Conservation (phyloP, 2,113 vertebrate species). For the Petrocephalus zakoni region DNA sequence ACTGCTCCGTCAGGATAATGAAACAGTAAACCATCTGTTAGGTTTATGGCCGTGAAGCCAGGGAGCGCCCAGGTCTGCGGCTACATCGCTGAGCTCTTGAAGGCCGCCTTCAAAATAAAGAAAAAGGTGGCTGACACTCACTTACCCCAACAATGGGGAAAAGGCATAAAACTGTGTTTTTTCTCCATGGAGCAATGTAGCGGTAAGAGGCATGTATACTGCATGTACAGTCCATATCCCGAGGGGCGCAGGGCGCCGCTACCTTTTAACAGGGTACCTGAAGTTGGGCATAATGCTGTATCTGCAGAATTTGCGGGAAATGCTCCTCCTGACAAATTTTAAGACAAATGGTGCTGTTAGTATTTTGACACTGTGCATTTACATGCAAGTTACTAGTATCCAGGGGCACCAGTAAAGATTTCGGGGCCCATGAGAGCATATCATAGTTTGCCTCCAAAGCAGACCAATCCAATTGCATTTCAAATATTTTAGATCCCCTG, state of each 20-base stretch:
- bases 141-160: neutral
- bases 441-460: neutral
- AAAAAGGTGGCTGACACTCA: neutral
- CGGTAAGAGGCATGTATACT: neutral
- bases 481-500: neutral
- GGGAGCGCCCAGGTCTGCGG: neutral
- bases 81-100: neutral
- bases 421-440: neutral
- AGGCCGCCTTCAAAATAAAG: neutral
- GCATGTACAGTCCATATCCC: neutral
- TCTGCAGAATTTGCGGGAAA: neutral
- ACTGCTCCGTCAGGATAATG: neutral
- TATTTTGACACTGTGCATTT: neutral
- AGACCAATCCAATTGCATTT: neutral
- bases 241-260: neutral
- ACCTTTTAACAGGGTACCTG: neutral
- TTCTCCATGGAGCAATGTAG: neutral
- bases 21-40: neutral
- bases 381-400: neutral
- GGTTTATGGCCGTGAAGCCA: neutral
- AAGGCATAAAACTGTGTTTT: neutral
- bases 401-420: neutral
- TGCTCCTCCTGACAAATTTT: neutral
- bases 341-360: conserved; percentile 16
- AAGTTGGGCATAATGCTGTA: neutral